Evolutionary conservation across 2,113 vertebrate species (phyloP).

Genomic region (Erythrocercus mccallii): DNA sequence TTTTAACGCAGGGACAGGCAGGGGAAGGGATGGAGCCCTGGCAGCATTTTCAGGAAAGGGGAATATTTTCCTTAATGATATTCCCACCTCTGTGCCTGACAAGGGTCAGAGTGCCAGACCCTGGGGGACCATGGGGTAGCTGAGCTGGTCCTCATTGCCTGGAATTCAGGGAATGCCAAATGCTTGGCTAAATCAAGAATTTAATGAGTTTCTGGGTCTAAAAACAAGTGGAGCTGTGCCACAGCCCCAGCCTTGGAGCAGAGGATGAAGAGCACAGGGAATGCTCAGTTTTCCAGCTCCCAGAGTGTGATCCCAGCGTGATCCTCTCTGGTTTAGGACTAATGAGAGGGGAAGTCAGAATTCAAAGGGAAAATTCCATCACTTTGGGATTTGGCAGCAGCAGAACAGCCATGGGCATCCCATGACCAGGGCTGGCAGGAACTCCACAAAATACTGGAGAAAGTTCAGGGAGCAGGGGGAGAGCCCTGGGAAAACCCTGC

Average conservation of each 20-base stretch:
- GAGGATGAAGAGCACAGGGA: background rate
- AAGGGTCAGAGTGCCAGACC: background rate
- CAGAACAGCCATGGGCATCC: rapidly evolving
- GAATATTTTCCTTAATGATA: background rate
- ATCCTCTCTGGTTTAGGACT: background rate
- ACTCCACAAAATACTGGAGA: background rate
- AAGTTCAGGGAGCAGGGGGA: background rate
- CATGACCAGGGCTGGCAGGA: background rate
- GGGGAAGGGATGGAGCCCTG: background rate
- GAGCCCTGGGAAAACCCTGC: background rate
- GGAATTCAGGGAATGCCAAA: background rate
- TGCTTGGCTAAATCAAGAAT: background rate
- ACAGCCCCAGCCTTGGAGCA: background rate
- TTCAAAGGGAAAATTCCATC: background rate
- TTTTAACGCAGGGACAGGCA: background rate
- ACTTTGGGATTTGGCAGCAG: background rate
- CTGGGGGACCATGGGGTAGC: rapidly evolving
- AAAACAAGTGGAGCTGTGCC: background rate
- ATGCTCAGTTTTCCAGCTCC: background rate
- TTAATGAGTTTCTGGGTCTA: background rate
- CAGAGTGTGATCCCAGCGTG: rapidly evolving
- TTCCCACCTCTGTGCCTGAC: background rate
- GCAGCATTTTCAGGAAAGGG: background rate
- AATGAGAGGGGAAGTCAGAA: rapidly evolving
- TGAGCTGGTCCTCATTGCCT: background rate